Base-by-base conservation (phyloP, 2,888 invertebrate genomes). In the Pogonocherus hispidulus region DNA sequence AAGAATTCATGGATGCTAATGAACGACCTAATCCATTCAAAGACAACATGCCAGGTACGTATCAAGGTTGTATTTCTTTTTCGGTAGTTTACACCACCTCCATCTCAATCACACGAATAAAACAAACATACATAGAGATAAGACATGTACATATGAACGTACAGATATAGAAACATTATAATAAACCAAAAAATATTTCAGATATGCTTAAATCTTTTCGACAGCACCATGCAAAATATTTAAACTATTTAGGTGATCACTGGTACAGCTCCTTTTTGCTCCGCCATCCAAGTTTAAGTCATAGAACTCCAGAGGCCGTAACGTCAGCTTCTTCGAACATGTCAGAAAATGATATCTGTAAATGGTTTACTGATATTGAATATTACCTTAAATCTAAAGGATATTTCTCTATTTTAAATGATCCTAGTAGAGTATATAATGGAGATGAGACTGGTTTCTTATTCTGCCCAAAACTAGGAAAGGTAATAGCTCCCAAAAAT, bases 271-370 rank as follows among this genome's bases (percentile, higher is more conserved):
- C 20, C 22, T 4, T 49, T 49, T 49, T 49, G 20, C 20, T 20
- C 9, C 19, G 49, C 1, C 49, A 49, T 49, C 49, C 49, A 4
- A 20, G 19, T 49, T 49, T 49, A 49, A 49, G 20, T 19, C 49
- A 49, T 20, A 49, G 49, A 20, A 49, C 49, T 20, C 49, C 49
- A 18, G 49, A 49, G 22, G 49, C 49, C 1, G 20, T 49, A 49
- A 49, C 19, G 22, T 20, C 49, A 20, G 47, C 63, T 37, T 23
- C 23, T 44, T 14, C 55, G 11, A 55, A 55, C 47, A 73, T 79
- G 5, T 74, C 76, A 20, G 76, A 80, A 72, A 54, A n/a, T 3
- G 72, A 79, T 54, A 76, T 78, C 41, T 65, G 67, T 62, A 68
- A 70, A 56, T 78, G 79, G 78, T 80, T 79, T 69, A 19, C 47